These are phyloP conservation scores for Crotalus tigris DNA, from an alignment of 2,113 vertebrate species.

Conservation along the genomic window DNA sequence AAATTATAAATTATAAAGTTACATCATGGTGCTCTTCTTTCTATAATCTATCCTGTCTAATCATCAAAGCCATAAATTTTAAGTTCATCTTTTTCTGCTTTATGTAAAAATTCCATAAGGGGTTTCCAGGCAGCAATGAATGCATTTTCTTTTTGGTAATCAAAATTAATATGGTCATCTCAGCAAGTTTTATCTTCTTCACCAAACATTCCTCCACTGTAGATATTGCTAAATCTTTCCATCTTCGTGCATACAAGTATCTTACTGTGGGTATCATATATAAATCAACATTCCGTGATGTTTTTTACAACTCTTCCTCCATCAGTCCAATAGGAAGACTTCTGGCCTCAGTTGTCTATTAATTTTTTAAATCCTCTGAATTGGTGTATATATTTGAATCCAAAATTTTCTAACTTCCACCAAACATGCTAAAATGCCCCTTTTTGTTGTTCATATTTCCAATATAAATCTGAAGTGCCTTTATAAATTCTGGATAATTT, in stretches of 20 bases:
- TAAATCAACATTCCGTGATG: not conserved
- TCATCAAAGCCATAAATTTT: not conserved
- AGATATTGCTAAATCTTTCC: not conserved
- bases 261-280: not conserved
- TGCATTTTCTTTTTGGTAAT: not conserved
- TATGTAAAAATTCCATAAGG: not conserved
- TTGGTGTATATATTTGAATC: not conserved
- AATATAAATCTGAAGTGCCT: not conserved
- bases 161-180: not conserved
- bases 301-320: not conserved
- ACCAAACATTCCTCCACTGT: not conserved
- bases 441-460: not conserved
- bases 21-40: not conserved
- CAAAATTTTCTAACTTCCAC: not conserved
- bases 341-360: not conserved
- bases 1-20: not conserved
- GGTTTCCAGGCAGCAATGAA: not conserved
- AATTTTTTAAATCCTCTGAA: not conserved
- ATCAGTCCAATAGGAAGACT: not conserved
- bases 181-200: not conserved
- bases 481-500: not conserved
- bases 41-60: not conserved
- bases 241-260: not conserved
- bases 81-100: not conserved
- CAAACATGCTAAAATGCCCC: not conserved